A percentile compares a stretch with the other conserved stretches of the same genome.
Evolutionary conservation across 1,140 invertebrate genomes (phyloP).

Genomic region (Panonychus citri): DNA sequence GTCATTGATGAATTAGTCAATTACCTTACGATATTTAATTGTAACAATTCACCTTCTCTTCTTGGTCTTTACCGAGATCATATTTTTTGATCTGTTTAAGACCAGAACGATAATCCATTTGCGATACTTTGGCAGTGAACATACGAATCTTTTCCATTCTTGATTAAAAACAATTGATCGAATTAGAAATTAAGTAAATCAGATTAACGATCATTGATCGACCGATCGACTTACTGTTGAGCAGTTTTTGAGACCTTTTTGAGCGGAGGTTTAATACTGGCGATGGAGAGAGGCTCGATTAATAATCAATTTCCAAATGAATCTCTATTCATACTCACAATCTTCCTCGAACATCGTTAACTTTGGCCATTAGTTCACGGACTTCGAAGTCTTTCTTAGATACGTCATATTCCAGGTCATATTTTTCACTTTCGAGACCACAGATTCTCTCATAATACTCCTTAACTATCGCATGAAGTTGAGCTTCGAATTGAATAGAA

Average conservation of each 20-base stretch:
- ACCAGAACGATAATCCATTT: not conserved
- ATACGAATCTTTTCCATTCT: slow-evolving; percentile 36
- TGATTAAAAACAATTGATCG: slow-evolving; percentile 27
- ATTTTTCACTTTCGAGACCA: slow-evolving; percentile 86
- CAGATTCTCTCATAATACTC: slow-evolving; percentile 74
- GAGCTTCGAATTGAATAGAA: slow-evolving; percentile 40
- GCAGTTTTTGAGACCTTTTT: not conserved
- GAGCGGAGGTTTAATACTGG: not conserved
- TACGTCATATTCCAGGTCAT: slow-evolving; percentile 89
- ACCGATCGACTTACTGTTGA: slow-evolving; percentile 91
- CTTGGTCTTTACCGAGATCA: too few relatives aligned
- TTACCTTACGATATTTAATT: too few relatives aligned
- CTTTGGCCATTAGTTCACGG: slow-evolving; percentile 97
- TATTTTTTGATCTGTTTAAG: not conserved
- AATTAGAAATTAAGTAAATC: slow-evolving; percentile 8
- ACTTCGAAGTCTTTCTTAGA: slow-evolving; percentile 87
- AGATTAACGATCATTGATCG: slow-evolving; percentile 94
- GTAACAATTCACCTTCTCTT: too few relatives aligned
- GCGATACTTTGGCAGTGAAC: slow-evolving; percentile 41
- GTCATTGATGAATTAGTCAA: too few relatives aligned
- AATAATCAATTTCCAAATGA: not conserved
- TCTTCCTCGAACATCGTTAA: slow-evolving; percentile 98
- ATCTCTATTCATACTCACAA: slow-evolving; percentile 53
- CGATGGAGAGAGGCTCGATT: not conserved
- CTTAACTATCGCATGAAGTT: slow-evolving; percentile 83